Evolutionary conservation across 1,140 invertebrate genomes (phyloP).

Genomic region (Lineus longissimus): DNA sequence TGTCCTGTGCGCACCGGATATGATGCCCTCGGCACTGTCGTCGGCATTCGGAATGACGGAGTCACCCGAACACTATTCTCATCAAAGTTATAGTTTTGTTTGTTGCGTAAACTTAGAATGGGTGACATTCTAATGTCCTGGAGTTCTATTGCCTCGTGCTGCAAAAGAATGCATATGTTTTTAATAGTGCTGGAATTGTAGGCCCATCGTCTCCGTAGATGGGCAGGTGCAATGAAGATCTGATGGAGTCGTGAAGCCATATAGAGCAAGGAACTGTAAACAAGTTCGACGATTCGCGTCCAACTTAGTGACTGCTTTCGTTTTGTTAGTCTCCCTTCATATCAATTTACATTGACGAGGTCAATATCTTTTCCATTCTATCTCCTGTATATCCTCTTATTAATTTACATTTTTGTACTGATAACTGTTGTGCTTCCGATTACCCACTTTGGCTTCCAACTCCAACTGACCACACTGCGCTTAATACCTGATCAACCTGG

Average conservation of each 20-base stretch:
- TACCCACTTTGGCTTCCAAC: too few relatives aligned
- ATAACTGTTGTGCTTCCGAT: too few relatives aligned
- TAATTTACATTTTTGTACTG: too few relatives aligned
- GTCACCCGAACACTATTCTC: constrained; percentile 25
- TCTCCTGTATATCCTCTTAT: too few relatives aligned
- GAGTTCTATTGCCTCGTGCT: constrained; percentile 31
- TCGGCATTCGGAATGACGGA: constrained; percentile 40
- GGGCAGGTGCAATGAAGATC: neutral
- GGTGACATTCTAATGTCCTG: constrained; percentile 61
- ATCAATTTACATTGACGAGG: too few relatives aligned
- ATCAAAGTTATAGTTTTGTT: constrained; percentile 53
- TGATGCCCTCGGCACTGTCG: constrained; percentile 27
- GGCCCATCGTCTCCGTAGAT: neutral
- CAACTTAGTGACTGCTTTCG: constrained; percentile 56
- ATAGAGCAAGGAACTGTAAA: too few relatives aligned
- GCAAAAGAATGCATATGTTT: neutral
- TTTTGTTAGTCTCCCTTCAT: too few relatives aligned
- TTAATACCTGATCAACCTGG: too few relatives aligned
- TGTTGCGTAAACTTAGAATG: constrained; percentile 72
- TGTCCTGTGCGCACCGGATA: constrained; percentile 28
- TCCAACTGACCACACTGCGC: too few relatives aligned
- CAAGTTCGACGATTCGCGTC: constrained; percentile 4
- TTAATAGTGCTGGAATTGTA: neutral
- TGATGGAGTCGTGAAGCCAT: too few relatives aligned
- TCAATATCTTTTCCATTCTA: too few relatives aligned